Conservation (phyloP, 2,888 invertebrate genomes). For the Biston stratarius region DNA sequence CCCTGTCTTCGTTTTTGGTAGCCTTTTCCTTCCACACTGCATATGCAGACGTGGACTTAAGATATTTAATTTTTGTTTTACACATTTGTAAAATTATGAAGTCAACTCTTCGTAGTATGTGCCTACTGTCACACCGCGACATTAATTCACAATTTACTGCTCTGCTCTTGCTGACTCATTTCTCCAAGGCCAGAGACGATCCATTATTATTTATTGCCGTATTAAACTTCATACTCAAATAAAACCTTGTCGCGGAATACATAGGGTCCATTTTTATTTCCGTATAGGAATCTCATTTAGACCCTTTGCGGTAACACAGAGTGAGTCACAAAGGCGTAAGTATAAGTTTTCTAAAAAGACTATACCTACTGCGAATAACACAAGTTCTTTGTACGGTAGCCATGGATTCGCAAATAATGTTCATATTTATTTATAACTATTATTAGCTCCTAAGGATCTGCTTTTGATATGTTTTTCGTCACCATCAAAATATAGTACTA, state of each 20-base stretch:
- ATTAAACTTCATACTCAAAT: conserved; percentile 62
- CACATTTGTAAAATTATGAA: conserved; percentile 49
- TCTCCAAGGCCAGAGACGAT: conserved; percentile 80
- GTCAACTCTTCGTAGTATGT: conserved; percentile 38
- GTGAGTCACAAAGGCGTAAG: conserved; percentile 69
- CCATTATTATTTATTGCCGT: conserved; percentile 84
- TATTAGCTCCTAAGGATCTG: too few species aligned
- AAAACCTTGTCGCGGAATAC: conserved; percentile 53
- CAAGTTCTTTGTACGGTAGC: conserved; percentile 28
- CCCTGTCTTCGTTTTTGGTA: too few species aligned
- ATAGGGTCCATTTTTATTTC: conserved; percentile 57
- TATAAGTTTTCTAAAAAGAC: conserved; percentile 66
- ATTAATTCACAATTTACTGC: conserved; percentile 68
- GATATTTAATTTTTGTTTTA: conserved; percentile 30
- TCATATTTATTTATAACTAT: background rate
- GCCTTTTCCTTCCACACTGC: too few species aligned
- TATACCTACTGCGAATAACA: conserved; percentile 28
- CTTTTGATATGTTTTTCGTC: background rate
- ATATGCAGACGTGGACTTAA: background rate
- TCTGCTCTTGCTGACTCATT: conserved; percentile 71
- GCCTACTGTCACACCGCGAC: conserved; percentile 55
- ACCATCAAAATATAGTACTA: background rate
- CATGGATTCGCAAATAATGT: background rate
- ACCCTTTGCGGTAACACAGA: conserved; percentile 66
- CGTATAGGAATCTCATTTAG: conserved; percentile 65